Conservation (phyloP, 2,797 vertebrate genomes). For the Sebastes miniatus region DNA sequence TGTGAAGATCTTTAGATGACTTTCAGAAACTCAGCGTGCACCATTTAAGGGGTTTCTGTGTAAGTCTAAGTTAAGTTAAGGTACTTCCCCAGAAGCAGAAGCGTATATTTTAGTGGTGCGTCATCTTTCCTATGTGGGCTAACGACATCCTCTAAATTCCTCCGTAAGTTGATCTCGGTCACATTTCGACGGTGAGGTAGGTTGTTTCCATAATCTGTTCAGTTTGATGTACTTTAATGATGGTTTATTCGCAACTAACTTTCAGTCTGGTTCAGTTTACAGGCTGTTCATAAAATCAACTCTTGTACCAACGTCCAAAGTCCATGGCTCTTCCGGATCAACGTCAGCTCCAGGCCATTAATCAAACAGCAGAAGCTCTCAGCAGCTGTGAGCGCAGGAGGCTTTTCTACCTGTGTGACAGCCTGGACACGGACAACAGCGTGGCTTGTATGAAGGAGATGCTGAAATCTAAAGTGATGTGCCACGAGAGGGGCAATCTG, state of each 20-base stretch:
- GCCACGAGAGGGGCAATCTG: constrained; percentile 29
- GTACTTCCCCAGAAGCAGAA: not conserved
- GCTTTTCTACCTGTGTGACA: constrained; percentile 85
- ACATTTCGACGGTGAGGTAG: not conserved
- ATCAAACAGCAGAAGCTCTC: constrained; percentile 83
- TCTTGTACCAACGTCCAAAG: rapidly evolving
- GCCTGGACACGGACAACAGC: constrained; percentile 61
- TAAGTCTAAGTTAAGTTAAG: too few species aligned
- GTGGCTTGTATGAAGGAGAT: constrained; percentile 68
- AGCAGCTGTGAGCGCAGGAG: constrained; percentile 80
- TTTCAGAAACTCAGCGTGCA: too few species aligned
- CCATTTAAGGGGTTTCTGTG: rapidly evolving
- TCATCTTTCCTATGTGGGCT: rapidly evolving
- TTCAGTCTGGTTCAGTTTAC: not conserved
- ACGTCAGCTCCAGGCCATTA: constrained; percentile 61
- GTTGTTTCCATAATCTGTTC: not conserved
- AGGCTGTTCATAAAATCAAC: not conserved
- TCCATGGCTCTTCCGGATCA: constrained; percentile 29
- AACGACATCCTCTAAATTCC: not conserved
- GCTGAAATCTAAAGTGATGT: constrained; percentile 70
- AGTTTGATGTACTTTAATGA: not conserved
- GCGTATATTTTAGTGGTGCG: not conserved
- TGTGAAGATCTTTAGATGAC: rapidly evolving
- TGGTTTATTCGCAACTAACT: not conserved
- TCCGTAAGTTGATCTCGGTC: rapidly evolving